Evolutionary conservation across 1,140 invertebrate genomes (phyloP), one percentile per base, ranked within the genome.

Genomic region (Penaeus vannamei): DNA sequence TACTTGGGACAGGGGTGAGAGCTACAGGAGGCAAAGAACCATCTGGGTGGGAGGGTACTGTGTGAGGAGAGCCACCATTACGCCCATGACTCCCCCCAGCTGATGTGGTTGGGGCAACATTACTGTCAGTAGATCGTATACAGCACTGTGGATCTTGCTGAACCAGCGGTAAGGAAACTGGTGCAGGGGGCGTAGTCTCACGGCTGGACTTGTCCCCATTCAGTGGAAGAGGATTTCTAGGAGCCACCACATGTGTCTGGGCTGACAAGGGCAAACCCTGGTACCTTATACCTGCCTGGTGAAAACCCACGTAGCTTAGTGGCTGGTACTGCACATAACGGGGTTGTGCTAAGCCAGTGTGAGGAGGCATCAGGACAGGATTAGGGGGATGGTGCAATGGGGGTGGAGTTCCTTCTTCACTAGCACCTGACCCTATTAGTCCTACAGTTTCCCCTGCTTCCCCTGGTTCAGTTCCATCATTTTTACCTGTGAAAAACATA

Each of bases 401-500:
- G 42, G 89, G 89, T 64, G 89, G 85, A 64, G 89, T 90, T 22
- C 85, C 89, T 29, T 84, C 89, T 69, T 90, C 89, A 86, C 89
- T 90, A 32, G 88, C 84, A 62, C 88, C 88, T 72, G 88, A 90
- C 64, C 88, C 88, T 22, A 84, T 36, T 60, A 84, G 26, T 29
- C 82, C 72, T 42, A 79, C 72, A 1, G 60, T 42, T 22, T 90
- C 88, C 59, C 84, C 88, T 32, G 19, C 61, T 36, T 86, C 88
- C 66, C 84, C 76, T 14, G 69, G 32, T 66, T 90, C 88, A 36
- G 64, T 29, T 88, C 76, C 88, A 82, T 90, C 84, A 64, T 22
- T 53, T 36, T 85, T 90, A 20, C 84, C 88, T 85, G 88, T 85
- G 81, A 90, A 59, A 23, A 53, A 22, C 19, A 46, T 12, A 29